Base-by-base conservation (phyloP, 2,888 invertebrate genomes). In the Heliconius ethilla region DNA sequence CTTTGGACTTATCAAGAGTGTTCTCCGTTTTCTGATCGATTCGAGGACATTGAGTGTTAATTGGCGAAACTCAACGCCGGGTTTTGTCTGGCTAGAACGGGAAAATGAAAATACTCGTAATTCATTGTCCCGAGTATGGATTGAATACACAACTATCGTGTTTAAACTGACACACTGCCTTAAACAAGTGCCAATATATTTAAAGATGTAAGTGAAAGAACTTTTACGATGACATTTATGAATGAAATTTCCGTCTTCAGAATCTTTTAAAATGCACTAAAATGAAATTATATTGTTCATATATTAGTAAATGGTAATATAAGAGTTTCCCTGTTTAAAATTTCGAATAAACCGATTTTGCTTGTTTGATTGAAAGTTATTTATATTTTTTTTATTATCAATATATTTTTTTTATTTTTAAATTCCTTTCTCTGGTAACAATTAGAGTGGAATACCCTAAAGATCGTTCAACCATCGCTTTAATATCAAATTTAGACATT, bases 191-290 rank as follows among this genome's bases (percentile, higher is more conserved):
- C 37, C 67, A 67, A 40, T 67, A 67, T 67, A 40, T 67, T 67
- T 37, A 25, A 67, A n/a, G 69, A 77, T 79, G 72, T 66, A 75
- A 74, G 74, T 77, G 70, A 80, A 72, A 62, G 76, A 81, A 79
- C 80, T 76, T 78, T 78, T 78, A 65, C 77, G 66, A 67, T 70
- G 81, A 82, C 81, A 79, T 80, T 80, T 75, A 79, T 79, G 75
- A 59, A 77, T 76, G 75, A 70, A 76, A 55, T 77, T 55, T 62
- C 59, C 22, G 67, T 73, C 25, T 79, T 77, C 72, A 76, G 77
- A 22, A 69, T n/a, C 72, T 75, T 76, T 78, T 77, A 70, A 76
- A 67, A 29, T 45, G 70, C 59, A 40, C 18, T 59, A 55, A 51
- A 75, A 40, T 70, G 51, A 76, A 67, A 67, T 67, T 40, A 67